phyloP scores from a whole-genome alignment of 2,113 vertebrate species.

The Bufo bufo region DNA sequence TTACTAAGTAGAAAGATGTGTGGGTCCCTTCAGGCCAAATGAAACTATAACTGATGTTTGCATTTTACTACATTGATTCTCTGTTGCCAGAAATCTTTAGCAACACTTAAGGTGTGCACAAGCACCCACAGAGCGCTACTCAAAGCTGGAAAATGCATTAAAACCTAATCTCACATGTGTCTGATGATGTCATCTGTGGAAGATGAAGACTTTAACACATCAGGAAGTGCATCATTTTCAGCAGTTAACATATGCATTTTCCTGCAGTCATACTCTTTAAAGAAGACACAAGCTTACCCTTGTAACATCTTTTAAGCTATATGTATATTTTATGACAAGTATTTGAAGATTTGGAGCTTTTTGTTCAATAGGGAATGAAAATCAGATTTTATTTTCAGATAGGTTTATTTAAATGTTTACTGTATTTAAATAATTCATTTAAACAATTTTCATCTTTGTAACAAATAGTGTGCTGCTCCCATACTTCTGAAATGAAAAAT shows the following conservation, averaged over 20 bases:
- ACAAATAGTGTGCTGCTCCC: no score
- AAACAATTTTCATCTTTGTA: not conserved
- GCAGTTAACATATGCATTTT: no score
- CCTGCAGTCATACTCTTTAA: not conserved
- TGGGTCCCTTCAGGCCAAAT: conserved; percentile 28
- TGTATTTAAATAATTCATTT: not conserved
- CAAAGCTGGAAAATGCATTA: not conserved
- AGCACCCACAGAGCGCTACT: conserved; percentile 34
- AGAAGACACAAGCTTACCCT: not conserved
- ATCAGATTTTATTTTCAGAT: not conserved
- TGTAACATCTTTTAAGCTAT: not conserved
- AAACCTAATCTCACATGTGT: not conserved
- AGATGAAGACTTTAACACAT: not conserved
- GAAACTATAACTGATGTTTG: conserved; percentile 62
- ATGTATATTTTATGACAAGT: not conserved
- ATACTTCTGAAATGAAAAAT: no score
- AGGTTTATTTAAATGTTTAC: not conserved
- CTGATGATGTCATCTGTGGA: not conserved
- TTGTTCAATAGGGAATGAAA: not conserved
- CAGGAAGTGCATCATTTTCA: no score
- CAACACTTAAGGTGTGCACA: conserved; percentile 61
- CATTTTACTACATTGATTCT: conserved; percentile 62
- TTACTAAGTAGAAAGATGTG: conserved; percentile 59
- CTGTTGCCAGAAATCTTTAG: conserved; percentile 60
- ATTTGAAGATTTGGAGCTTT: not conserved